phyloP scores from a whole-genome alignment of 1,140 invertebrate genomes.

The Megalopta genalis region DNA sequence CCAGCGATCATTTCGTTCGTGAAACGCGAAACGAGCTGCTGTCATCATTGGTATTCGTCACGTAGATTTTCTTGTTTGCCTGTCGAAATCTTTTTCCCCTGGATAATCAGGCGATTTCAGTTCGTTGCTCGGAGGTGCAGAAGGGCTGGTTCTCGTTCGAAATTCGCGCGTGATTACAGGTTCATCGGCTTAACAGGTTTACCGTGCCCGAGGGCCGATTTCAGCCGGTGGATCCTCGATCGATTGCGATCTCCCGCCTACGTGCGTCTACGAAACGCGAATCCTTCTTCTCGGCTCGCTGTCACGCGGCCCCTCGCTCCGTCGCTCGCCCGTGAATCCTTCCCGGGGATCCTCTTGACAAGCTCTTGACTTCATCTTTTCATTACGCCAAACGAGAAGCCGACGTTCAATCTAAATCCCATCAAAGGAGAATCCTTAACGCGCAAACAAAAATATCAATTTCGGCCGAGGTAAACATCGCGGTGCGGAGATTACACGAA shows the following conservation, averaged over 20 bases:
- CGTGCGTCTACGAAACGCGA: slow-evolving; percentile 1
- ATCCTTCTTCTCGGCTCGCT: background rate
- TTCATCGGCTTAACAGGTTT: slow-evolving; percentile 51
- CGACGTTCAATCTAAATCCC: background rate
- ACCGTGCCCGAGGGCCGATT: slow-evolving; percentile 37
- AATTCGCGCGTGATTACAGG: slow-evolving; percentile 53
- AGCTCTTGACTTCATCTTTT: background rate
- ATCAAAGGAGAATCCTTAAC: no score
- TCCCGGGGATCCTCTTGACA: background rate
- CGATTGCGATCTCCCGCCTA: slow-evolving; percentile 34
- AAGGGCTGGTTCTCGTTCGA: slow-evolving; percentile 42
- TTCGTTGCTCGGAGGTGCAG: slow-evolving; percentile 36
- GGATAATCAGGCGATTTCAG: slow-evolving; percentile 32
- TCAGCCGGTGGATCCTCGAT: slow-evolving; percentile 22
- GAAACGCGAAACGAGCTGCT: background rate
- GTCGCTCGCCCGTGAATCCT: background rate
- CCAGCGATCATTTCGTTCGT: background rate
- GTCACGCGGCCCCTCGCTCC: background rate
- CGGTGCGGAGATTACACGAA: no score
- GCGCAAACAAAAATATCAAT: no score
- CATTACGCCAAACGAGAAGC: background rate
- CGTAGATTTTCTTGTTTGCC: slow-evolving; percentile 7
- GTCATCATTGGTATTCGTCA: slow-evolving; percentile 25
- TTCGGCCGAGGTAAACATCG: no score
- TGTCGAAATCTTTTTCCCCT: background rate